phyloP scores from a whole-genome alignment of 2,113 vertebrate species.

The Solea solea region DNA sequence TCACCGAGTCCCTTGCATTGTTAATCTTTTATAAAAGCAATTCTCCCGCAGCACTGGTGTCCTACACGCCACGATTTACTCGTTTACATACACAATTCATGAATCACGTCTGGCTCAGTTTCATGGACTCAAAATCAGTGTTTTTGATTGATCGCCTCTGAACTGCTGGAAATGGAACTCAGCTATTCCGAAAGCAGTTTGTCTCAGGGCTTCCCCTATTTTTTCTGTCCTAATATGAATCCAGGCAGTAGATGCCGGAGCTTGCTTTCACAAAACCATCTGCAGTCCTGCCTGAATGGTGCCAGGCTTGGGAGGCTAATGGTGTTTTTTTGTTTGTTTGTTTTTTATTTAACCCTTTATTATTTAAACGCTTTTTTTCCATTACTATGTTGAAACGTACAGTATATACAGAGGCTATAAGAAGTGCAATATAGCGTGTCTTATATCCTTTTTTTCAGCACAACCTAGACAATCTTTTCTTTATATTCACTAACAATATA shows the following conservation, averaged over 20 bases:
- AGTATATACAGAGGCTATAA: too few relatives aligned
- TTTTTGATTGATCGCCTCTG: constrained; percentile 41
- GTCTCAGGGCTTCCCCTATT: constrained; percentile 37
- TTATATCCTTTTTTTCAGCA: too few relatives aligned
- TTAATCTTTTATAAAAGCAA: constrained; percentile 56
- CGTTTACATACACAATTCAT: constrained; percentile 44
- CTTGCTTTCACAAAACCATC: constrained; percentile 58
- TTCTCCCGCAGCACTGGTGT: constrained; percentile 37
- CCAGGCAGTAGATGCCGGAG: constrained; percentile 51
- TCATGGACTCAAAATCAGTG: constrained; percentile 38
- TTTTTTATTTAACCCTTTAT: too few relatives aligned
- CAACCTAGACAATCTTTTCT: too few relatives aligned
- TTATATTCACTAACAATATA: too few relatives aligned
- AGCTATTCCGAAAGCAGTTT: constrained; percentile 42
- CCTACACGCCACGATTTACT: constrained; percentile 26
- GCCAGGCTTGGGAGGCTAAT: constrained; percentile 49
- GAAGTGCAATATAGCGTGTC: too few relatives aligned
- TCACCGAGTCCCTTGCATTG: constrained; percentile 29
- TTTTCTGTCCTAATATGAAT: constrained; percentile 31
- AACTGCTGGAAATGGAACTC: constrained; percentile 28
- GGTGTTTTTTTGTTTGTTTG: constrained; percentile 22
- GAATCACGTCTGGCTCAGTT: constrained; percentile 45
- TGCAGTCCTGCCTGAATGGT: constrained; percentile 49
- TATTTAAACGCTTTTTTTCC: too few relatives aligned
- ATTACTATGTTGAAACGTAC: too few relatives aligned